Base-by-base conservation (phyloP, 2,113 vertebrate species). In the Campylorhamphus procurvoides region DNA sequence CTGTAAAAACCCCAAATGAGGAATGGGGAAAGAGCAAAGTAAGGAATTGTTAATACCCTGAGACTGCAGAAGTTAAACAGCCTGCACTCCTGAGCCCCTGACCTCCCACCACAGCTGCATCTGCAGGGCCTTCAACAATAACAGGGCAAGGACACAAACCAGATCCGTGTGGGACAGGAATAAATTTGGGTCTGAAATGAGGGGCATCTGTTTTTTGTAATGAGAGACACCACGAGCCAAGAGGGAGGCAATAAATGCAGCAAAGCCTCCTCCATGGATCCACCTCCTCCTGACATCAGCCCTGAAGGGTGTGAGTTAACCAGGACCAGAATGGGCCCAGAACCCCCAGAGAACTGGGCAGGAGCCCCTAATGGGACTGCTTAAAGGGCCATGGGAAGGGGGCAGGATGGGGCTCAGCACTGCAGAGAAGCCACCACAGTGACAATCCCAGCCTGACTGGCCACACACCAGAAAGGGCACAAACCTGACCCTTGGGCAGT, bases 171-270 rank as follows among this genome's bases (percentile, higher is more conserved):
- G 86, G 92, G 90, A 74, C 2, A 18, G 79, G 79, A 78, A 90
- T 77, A 80, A 86, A 93, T 67, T 25, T n/a, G 96, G 91, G 89
- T 72, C 56, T 78, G 93, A 89, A 92, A 91, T 13, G 80, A 95
- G 86, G 84, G 93, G 89, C 56, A 71, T 64, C 93, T 96, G 91
- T 15, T 94, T 73, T 67, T 35, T 83, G 90, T 72, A 42, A 86
- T 2, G 50, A 77, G 88, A 88, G 27, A 66, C n/a, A 74, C 28
- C 63, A 71, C 1, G 33, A 92, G 93, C 79, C 89, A 33, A 55
- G 53, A 7, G 1, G 12, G 52, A 35, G 60, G 93, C 69, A 74
- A 47, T 62, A 78, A 67, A 42, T 1, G 59, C 59, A 60, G 0
- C 31, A 7, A 33, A 10, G 52, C 72, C 44, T 37, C 49, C 2